Evolutionary conservation across 1,140 invertebrate species (phyloP).

Genomic region (Adoxophyes honmai): DNA sequence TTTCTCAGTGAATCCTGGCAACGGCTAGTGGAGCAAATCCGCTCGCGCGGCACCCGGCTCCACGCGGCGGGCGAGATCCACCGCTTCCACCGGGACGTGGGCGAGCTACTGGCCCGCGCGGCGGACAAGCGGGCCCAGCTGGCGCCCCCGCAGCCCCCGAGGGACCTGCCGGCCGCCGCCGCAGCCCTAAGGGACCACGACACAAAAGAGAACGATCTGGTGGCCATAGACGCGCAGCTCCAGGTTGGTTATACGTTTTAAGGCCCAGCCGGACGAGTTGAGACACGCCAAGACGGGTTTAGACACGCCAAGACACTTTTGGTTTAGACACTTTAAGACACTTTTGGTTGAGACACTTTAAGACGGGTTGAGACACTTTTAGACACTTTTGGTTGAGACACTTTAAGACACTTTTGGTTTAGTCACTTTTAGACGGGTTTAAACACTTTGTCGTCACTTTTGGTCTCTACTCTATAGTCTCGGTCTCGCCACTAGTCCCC

Average conservation of each 20-base stretch:
- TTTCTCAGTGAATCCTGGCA: constrained; percentile 89
- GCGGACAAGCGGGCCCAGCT: constrained; percentile 46
- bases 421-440: no score
- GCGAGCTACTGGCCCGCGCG: constrained; percentile 93
- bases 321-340: no score
- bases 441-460: no score
- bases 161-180: constrained; percentile 28
- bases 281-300: no score
- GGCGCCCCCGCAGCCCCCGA: constrained; percentile 15
- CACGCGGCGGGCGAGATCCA: constrained; percentile 97
- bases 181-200: constrained; percentile 89
- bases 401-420: no score
- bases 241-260: constrained; percentile 76
- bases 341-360: no score
- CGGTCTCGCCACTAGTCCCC: no score
- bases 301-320: no score
- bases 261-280: no score
- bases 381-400: no score
- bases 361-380: no score
- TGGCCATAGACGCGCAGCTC: constrained; percentile 95
- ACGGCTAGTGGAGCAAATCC: constrained; percentile 90
- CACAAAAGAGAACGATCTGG: constrained; percentile 96
- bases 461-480: no score
- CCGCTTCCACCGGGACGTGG: constrained; percentile 96
- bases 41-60: constrained; percentile 90